These are phyloP conservation scores for Callopanchax toddi DNA, from an alignment of 2,113 vertebrate species.

Conservation along the genomic window DNA sequence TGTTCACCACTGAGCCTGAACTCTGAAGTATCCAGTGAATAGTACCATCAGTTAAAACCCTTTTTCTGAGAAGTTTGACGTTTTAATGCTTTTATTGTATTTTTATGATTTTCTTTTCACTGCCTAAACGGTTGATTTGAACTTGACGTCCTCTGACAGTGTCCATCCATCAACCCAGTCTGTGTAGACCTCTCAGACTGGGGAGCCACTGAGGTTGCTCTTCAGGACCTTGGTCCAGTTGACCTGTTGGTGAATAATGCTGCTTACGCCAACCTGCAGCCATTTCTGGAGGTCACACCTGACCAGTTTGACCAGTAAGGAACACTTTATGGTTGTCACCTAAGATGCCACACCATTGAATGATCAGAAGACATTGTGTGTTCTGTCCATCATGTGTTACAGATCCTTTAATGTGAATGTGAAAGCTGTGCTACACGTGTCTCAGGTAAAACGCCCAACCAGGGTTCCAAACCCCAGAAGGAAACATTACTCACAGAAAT, in stretches of 20 bases:
- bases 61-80: too few relatives aligned
- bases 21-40: too few relatives aligned
- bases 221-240: slow-evolving; percentile 81
- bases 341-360: background rate
- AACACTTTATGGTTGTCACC: background rate
- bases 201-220: slow-evolving; percentile 83
- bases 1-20: too few relatives aligned
- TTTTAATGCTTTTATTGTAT: too few relatives aligned
- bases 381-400: slow-evolving; percentile 4
- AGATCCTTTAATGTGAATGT: slow-evolving; percentile 90
- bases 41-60: too few relatives aligned
- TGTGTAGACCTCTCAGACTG: slow-evolving; percentile 92
- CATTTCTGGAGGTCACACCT: slow-evolving; percentile 88
- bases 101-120: background rate
- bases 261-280: slow-evolving; percentile 80
- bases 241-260: slow-evolving; percentile 96
- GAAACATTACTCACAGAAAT: too few relatives aligned
- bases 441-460: too few relatives aligned
- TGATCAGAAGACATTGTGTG: too few relatives aligned
- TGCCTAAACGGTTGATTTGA: background rate
- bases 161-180: slow-evolving; percentile 81
- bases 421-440: slow-evolving; percentile 88
- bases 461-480: too few relatives aligned
- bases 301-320: slow-evolving; percentile 86
- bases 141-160: slow-evolving; percentile 69